phyloP scores from a whole-genome alignment of 2,888 invertebrate genomes.

The Tachina fera region DNA sequence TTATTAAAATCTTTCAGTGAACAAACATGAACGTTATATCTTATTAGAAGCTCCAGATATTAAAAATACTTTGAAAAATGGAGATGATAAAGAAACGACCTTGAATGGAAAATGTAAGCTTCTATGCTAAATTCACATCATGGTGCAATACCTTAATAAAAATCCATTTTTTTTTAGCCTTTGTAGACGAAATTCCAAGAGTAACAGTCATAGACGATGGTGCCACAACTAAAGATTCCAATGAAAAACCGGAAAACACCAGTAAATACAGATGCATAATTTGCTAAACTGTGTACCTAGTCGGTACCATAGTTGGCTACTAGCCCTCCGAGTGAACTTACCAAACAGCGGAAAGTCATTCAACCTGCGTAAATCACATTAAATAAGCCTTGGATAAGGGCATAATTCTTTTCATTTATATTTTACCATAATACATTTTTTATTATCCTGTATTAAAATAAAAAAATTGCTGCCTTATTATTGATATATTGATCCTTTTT shows the following conservation, averaged over 20 bases:
- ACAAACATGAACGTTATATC: not conserved
- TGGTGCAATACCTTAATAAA: too few relatives aligned
- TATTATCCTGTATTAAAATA: too few relatives aligned
- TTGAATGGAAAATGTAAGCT: not conserved
- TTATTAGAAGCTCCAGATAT: not conserved
- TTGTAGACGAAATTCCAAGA: not conserved
- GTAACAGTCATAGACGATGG: not conserved
- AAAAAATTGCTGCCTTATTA: too few relatives aligned
- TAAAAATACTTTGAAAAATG: not conserved
- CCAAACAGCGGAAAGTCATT: too few relatives aligned
- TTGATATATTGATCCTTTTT: too few relatives aligned
- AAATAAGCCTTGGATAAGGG: too few relatives aligned
- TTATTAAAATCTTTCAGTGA: constrained; percentile 1
- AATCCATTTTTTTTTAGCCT: not conserved
- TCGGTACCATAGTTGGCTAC: too few relatives aligned
- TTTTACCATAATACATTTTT: too few relatives aligned
- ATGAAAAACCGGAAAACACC: not conserved
- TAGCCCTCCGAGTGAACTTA: too few relatives aligned
- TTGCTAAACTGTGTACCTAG: not conserved
- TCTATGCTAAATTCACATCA: not conserved
- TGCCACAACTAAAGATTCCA: not conserved
- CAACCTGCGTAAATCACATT: too few relatives aligned
- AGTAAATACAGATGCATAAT: not conserved
- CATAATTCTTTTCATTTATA: too few relatives aligned
- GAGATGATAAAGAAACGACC: not conserved